These are phyloP conservation scores for Chaunax sp. DNA, from an alignment of 2,797 vertebrate species.

Conservation along the genomic window DNA sequence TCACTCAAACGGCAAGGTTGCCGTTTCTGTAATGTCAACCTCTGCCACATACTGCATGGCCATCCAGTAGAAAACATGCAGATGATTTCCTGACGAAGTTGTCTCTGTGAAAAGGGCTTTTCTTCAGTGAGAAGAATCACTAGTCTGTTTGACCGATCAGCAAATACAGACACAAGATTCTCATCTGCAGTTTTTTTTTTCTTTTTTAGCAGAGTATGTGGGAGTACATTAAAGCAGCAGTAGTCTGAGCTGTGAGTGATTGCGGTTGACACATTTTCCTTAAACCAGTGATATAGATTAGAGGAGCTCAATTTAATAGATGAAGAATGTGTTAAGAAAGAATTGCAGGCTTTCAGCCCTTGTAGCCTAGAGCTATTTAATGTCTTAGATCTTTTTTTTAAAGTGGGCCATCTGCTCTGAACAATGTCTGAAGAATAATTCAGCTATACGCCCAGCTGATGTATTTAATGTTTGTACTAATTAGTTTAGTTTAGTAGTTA, in stretches of 20 bases:
- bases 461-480: background rate
- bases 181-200: too few species aligned
- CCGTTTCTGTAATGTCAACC: background rate
- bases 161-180: too few species aligned
- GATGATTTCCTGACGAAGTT: too few species aligned
- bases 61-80: too few species aligned
- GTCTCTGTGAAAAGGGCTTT: constrained; percentile 24
- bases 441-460: background rate
- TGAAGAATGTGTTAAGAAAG: too few species aligned
- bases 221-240: too few species aligned
- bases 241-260: too few species aligned
- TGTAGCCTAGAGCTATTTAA: background rate
- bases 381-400: background rate
- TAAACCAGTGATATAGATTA: constrained; percentile 8
- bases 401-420: background rate
- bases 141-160: constrained; percentile 18
- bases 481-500: background rate
- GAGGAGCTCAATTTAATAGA: background rate
- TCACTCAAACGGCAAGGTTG: background rate
- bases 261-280: too few species aligned
- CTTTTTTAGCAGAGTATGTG: too few species aligned
- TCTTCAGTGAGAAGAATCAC: constrained; percentile 40
- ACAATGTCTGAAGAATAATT: background rate
- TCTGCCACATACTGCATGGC: background rate
- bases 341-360: background rate